phyloP scores from a whole-genome alignment of 2,113 vertebrate species.

The Monopterus albus region DNA sequence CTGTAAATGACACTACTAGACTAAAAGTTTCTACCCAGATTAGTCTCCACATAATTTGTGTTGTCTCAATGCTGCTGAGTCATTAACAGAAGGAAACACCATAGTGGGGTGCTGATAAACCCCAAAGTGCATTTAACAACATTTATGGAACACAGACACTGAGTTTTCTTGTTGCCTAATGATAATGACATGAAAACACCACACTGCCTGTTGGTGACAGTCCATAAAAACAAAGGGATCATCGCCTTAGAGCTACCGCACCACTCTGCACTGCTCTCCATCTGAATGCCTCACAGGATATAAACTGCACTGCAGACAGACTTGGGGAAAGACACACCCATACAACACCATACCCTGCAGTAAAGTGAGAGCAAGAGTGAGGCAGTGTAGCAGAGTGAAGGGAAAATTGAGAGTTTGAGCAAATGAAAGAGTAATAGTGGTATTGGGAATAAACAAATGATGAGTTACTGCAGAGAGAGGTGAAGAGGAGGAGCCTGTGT shows the following conservation, averaged over 20 bases:
- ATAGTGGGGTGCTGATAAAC: too few relatives aligned
- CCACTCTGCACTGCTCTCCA: conserved; percentile 30
- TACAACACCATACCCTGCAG: conserved; percentile 39
- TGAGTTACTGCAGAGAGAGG: conserved; percentile 4
- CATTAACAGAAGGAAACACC: too few relatives aligned
- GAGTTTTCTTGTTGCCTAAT: neutral
- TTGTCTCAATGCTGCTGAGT: too few relatives aligned
- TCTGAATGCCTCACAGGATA: conserved; percentile 25
- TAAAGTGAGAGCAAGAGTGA: conserved; percentile 11
- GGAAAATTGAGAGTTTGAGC: neutral
- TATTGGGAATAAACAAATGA: neutral
- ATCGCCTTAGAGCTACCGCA: conserved; percentile 9
- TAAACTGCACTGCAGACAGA: conserved; percentile 47
- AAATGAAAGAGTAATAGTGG: neutral
- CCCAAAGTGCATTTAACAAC: neutral
- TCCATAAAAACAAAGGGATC: conserved; percentile 29
- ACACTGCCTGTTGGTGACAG: conserved; percentile 16
- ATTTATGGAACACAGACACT: neutral
- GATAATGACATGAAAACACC: neutral
- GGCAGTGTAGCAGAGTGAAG: neutral
- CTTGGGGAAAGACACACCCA: conserved; percentile 40
- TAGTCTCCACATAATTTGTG: neutral
- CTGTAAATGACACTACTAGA: neutral
- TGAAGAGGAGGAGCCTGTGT: neutral
- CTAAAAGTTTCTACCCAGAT: neutral